Evolutionary conservation across 2,113 vertebrate genomes (phyloP), one percentile per base, ranked within the genome.

Genomic region (Eubucco bourcierii): DNA sequence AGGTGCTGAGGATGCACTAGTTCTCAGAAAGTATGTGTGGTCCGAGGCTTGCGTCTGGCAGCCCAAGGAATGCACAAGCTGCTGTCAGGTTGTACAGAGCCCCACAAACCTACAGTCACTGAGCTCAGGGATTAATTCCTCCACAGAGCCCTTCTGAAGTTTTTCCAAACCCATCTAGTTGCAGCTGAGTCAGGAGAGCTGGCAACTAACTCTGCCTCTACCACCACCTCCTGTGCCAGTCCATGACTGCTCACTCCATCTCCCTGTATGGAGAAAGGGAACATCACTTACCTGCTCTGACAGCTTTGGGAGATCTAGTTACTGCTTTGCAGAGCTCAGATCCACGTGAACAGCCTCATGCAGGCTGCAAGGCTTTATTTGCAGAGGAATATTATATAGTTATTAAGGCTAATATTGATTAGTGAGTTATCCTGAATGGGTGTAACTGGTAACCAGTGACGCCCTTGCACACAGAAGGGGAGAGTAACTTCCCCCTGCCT

Each of bases 241-340:
- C 44, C 15, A 6, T 33, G n/a, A 37, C 79, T 91, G 59, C 72
- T 92, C 61, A 6, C 18, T 31, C 55, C 19, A 6, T 39, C 58
- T 59, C 60, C 55, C 15, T 6, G 0, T 15, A 53, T 0, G 31
- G 60, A 92, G 63, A 80, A 89, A 34, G 17, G 60, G 70, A 82
- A 85, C 60, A 56, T 41, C 85, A 91, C 87, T 91, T 80, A 95
- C 84, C 93, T 90, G 84, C 53, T 94, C 58, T 3, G 1, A 84
- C 53, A 90, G 89, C 63, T 68, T 29, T 77, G 41, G 53, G 56
- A 87, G 41, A 80, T 79, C 37, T 67, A 60, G 34, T 37, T 85
- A 85, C 55, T 66, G 87, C 91, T 92, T 74, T 82, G 67, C 93
- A 94, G 71, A 64, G 31, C 59, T 87, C 56, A 66, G 34, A 93